Evolutionary conservation across 2,113 vertebrate genomes (phyloP), one percentile per base, ranked within the genome.

Genomic region (Takifugu bimaculatus): DNA sequence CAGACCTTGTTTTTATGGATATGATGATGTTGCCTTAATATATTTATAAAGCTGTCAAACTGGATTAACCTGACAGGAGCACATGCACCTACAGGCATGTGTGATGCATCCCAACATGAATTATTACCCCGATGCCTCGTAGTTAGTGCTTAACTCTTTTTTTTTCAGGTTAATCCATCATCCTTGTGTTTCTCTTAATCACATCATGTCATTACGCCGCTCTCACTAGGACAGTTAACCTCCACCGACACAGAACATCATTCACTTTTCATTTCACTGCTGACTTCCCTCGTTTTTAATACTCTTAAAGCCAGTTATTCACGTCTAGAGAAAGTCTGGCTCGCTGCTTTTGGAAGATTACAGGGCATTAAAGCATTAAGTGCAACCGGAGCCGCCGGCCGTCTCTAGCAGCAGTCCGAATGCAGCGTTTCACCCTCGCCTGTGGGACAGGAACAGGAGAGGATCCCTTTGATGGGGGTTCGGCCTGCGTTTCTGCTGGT

Each of bases 301-400:
- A 15, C 59, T 66, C 64, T 80, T 51, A 60, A 56, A 49, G 60
- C 57, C 58, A 53, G 78, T 82, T 70, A 57, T 44, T 69, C 74
- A 62, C 63, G 49, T 83, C 68, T 68, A 27, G 54, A 76, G 70
- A 42, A 65, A 76, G 81, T 82, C 64, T 48, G 39, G 12, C 70
- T 74, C 53, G 51, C 54, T 63, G 54, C 65, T 72, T 77, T 78
- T 13, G 64, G 70, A 39, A 77, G 85, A 85, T 88, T 87, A 88
- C 42, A 58, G 32, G 14, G 71, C 57, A 67, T 86, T 85, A 81
- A 78, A 78, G 63, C 71, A 47, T 58, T 69, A 49, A 78, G 70
- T 71, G 68, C 50, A 64, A 69, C 52, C 55, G 57, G 67, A 84
- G 79, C 74, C 70, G 55, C 56, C 44, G 6, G 53, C 63, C 44